Base-by-base conservation (phyloP, 1,140 invertebrate species). In the Monomorium pharaonis region DNA sequence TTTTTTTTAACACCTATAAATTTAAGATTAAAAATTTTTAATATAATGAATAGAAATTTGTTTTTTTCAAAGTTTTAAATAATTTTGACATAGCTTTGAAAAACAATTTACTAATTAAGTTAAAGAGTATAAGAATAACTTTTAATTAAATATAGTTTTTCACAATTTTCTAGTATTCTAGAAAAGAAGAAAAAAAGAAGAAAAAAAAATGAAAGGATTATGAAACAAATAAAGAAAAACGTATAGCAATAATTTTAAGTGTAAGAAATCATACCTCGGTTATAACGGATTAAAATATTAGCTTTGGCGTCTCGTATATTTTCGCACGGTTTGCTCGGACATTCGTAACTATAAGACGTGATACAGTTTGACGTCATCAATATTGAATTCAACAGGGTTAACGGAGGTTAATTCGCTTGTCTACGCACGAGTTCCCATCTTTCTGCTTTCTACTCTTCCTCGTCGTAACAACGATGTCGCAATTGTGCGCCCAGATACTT, bases 321-420 rank as follows among this genome's bases (percentile, higher is more conserved):
- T 85, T 85, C 75, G 42, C 75, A 69, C 75, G 76, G 62, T 70
- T 60, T 30, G 70, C 60, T 60, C 83, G 74, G 78, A 87, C 87
- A 72, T 85, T 67, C 76, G 75, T 88, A 84, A 86, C 86, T 89
- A 87, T 88, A 76, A 74, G 91, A 63, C 87, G 69, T 80, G 89
- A 90, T 92, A 88, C 85, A 78, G 90, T 92, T 92, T 92, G 92
- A 93, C 92, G 92, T 93, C 91, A 93, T 91, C 90, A 83, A 91
- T 92, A 93, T 93, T 93, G 92, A 92, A 93, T 92, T 91, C 89
- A 87, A 88, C 86, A 69, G 65, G 92, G 92, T 92, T 93, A 93
- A 93, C 92, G 67, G 91, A 92, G 92, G 92, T 93, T 93, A 93
- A 93, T 86, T 93, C 83, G 86, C 89, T 74, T 89, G 92, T 93